Conservation (phyloP, 2,113 vertebrate genomes). For the Sardina pilchardus region DNA sequence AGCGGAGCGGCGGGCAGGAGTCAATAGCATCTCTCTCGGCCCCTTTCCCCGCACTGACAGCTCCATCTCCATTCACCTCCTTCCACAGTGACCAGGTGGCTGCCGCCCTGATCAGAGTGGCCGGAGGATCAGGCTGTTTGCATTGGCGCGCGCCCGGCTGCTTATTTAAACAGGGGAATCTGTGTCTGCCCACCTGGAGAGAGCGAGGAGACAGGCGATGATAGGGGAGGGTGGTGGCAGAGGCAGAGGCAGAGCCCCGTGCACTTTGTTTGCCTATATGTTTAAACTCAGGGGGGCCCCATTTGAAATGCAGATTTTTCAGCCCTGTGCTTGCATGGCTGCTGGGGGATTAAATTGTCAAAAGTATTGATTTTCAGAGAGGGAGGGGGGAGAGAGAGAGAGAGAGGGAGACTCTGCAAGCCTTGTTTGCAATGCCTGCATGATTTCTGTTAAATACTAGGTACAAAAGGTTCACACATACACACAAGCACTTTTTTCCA, state of each 20-base stretch:
- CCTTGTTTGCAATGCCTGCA: not conserved
- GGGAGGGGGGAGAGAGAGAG: not conserved
- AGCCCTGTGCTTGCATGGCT: not conserved
- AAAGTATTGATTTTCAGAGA: constrained; percentile 5
- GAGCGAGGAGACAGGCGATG: not conserved
- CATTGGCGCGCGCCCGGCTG: not conserved
- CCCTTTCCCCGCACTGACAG: not conserved
- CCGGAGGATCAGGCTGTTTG: not conserved
- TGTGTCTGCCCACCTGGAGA: constrained; percentile 7
- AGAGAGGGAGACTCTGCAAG: not conserved
- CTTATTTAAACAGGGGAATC: constrained; percentile 14
- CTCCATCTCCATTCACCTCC: not conserved
- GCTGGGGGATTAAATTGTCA: constrained; percentile 1
- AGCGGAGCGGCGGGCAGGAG: not conserved
- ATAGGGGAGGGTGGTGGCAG: not conserved
- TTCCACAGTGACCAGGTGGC: not conserved
- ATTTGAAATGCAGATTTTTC: constrained; percentile 17
- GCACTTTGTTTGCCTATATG: not conserved
- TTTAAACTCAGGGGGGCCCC: not conserved
- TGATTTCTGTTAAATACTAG: not conserved
- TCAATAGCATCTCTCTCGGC: not conserved
- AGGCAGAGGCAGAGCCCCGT: not conserved
- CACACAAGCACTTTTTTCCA: not conserved
- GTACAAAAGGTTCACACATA: not conserved
- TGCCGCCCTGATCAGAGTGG: not conserved